Percentiles rank a stretch among this genome's conserved stretches.
These are phyloP conservation scores for Cosmia pyralina DNA, from an alignment of 2,888 invertebrate species.

Conservation along the genomic window DNA sequence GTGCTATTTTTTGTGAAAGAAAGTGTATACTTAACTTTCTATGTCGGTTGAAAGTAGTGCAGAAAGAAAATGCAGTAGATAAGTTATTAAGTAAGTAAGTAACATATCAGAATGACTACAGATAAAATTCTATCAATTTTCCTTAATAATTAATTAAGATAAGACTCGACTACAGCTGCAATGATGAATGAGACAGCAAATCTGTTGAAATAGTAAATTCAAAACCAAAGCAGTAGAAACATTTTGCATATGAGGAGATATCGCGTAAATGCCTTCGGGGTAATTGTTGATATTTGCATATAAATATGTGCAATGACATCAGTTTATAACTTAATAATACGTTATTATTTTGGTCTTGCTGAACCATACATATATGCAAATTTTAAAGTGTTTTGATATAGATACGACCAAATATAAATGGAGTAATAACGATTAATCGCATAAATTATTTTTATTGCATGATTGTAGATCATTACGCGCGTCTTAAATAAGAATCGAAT, in stretches of 20 bases:
- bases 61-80: too few species aligned
- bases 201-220: slow-evolving; percentile 10
- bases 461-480: too few species aligned
- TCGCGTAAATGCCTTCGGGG: slow-evolving; percentile 30
- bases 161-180: too few species aligned
- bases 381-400: background rate
- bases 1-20: background rate
- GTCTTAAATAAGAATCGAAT: too few species aligned
- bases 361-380: slow-evolving; percentile 22
- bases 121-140: background rate
- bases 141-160: slow-evolving; percentile 6
- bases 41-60: background rate
- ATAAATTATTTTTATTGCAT: background rate
- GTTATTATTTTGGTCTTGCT: slow-evolving; percentile 32
- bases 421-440: background rate
- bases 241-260: background rate
- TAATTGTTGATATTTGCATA: slow-evolving; percentile 30
- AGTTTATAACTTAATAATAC: slow-evolving; percentile 36
- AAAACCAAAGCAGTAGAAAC: background rate
- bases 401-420: slow-evolving; percentile 8
- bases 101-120: background rate
- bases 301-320: slow-evolving; percentile 33
- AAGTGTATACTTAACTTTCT: background rate
- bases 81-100: background rate
- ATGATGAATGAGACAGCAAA: slow-evolving; percentile 14